Evolutionary conservation across 2,113 vertebrate genomes (phyloP).

Genomic region (Baryphthengus martii): DNA sequence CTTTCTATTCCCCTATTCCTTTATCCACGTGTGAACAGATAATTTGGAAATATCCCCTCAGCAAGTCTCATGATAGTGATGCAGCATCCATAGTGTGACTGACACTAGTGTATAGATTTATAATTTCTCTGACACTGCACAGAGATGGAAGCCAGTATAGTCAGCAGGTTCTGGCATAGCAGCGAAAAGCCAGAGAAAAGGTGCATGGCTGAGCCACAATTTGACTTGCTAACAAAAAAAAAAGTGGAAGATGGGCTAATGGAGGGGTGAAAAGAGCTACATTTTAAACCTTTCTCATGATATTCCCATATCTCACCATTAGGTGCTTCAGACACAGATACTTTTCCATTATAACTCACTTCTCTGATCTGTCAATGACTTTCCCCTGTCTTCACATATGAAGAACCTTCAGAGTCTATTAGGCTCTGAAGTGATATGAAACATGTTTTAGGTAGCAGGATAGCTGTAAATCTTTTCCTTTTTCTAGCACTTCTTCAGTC

Average conservation of each 20-base stretch:
- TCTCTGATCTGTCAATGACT: not conserved
- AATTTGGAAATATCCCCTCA: not conserved
- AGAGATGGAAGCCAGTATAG: not conserved
- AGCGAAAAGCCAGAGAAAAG: not conserved
- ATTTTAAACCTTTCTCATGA: not conserved
- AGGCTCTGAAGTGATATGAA: not conserved
- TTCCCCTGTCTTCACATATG: not conserved
- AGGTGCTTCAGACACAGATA: not conserved
- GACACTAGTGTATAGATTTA: not conserved
- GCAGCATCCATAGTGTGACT: not conserved
- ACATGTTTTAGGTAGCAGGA: not conserved
- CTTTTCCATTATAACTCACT: not conserved
- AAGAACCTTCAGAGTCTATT: not conserved
- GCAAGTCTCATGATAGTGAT: not conserved
- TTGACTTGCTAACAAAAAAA: not conserved
- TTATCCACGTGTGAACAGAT: not conserved
- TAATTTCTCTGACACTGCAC: accelerated
- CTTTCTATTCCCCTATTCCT: not conserved
- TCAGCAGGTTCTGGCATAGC: not conserved
- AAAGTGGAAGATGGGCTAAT: not conserved
- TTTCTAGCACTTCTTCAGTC: not conserved
- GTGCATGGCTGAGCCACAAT: not conserved
- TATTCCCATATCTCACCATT: not conserved
- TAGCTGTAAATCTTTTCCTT: not conserved
- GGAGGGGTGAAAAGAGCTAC: not conserved